Percentiles rank a stretch among this genome's conserved stretches.
Conservation (phyloP, 2,888 invertebrate genomes). For the Arrhopalites spinosus region DNA sequence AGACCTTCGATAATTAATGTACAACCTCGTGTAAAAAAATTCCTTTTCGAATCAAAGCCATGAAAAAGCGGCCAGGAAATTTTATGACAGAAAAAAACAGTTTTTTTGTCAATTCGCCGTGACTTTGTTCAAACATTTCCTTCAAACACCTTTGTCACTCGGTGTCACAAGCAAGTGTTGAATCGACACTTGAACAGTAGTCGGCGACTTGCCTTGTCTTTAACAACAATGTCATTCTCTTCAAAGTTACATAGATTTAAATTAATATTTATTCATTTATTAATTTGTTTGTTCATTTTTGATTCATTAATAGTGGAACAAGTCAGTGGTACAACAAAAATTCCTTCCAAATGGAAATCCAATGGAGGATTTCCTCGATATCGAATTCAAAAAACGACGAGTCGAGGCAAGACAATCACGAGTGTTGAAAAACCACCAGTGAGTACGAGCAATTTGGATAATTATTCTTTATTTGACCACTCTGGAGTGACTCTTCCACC, state of each 20-base stretch:
- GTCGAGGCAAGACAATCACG: constrained; percentile 4
- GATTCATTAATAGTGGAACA: too few species aligned
- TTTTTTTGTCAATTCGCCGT: too few species aligned
- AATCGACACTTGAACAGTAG: too few species aligned
- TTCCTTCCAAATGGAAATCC: neutral
- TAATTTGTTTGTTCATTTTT: neutral
- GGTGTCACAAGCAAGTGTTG: neutral
- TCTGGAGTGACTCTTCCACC: too few species aligned
- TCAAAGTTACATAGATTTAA: neutral
- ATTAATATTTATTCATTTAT: neutral
- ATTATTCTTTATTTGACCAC: too few species aligned
- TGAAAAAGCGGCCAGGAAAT: constrained; percentile 20
- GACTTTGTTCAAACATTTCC: too few species aligned
- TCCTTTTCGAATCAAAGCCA: constrained; percentile 30
- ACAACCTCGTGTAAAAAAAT: constrained; percentile 13
- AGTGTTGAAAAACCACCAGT: constrained; percentile 21
- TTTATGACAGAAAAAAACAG: too few species aligned
- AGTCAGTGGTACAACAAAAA: too few species aligned
- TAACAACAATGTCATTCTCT: neutral
- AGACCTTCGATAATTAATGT: too few species aligned
- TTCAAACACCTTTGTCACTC: neutral
- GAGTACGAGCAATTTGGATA: too few species aligned
- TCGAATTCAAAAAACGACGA: neutral
- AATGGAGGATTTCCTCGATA: too few species aligned
- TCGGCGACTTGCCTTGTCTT: neutral